A percentile compares a stretch with the other conserved stretches of the same genome.
Conservation (phyloP, 2,888 invertebrate genomes). For the Tetragonula carbonaria region DNA sequence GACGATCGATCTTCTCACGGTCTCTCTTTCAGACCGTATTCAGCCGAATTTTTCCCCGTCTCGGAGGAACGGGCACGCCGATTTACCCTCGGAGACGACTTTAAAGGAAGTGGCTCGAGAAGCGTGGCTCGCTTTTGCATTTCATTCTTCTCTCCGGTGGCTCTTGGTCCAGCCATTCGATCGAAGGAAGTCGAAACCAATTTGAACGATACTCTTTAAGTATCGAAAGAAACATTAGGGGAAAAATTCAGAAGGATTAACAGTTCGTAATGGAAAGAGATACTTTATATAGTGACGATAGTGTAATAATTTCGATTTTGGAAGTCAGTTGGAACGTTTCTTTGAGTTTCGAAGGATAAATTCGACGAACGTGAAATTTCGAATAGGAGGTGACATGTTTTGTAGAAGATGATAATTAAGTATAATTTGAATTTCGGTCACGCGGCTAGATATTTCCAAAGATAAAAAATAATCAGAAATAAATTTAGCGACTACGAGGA, state of each 20-base stretch:
- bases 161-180: neutral
- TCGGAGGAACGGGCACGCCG: too few species aligned
- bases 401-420: too few species aligned
- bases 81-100: neutral
- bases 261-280: too few species aligned
- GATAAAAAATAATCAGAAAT: too few species aligned
- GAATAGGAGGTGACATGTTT: too few species aligned
- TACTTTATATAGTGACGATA: too few species aligned
- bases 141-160: neutral
- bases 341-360: too few species aligned
- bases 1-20: constrained; percentile 18
- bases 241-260: neutral
- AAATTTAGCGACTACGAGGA: neutral
- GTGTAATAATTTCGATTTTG: too few species aligned
- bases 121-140: neutral
- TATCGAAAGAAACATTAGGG: neutral
- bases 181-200: neutral
- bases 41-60: constrained; percentile 1
- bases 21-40: neutral
- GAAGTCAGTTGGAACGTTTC: too few species aligned
- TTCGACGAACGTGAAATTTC: too few species aligned
- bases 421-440: too few species aligned
- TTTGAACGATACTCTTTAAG: neutral
- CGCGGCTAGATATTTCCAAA: too few species aligned
- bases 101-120: neutral